phyloP scores from a whole-genome alignment of 2,113 vertebrate genomes.

The Oncorhynchus gorbuscha region DNA sequence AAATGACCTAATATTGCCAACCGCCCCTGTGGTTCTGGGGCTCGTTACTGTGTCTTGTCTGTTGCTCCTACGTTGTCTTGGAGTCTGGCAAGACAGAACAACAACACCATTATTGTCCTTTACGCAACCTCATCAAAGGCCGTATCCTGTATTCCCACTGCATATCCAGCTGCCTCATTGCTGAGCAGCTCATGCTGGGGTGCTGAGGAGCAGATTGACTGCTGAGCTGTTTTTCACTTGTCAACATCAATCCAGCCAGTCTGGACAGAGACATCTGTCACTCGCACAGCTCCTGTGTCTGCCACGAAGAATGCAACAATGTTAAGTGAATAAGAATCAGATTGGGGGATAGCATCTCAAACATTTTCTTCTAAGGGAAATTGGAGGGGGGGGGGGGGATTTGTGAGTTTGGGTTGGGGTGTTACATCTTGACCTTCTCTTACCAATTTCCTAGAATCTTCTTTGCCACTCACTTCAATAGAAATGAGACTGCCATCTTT shows the following conservation, averaged over 20 bases:
- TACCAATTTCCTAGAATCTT: constrained; percentile 38
- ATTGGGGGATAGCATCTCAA: constrained; percentile 25
- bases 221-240: not conserved
- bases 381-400: not conserved
- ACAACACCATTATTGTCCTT: not conserved
- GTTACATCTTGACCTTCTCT: constrained; percentile 16
- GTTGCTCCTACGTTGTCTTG: not conserved
- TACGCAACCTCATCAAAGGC: not conserved
- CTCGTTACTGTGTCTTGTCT: not conserved
- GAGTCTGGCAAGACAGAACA: not conserved
- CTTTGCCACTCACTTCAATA: constrained; percentile 43
- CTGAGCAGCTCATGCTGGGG: not conserved
- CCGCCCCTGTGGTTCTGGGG: not conserved
- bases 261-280: constrained; percentile 14
- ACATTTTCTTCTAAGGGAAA: constrained; percentile 15
- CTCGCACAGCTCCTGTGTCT: constrained; percentile 1
- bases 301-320: constrained; percentile 3
- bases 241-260: constrained; percentile 12
- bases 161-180: not conserved
- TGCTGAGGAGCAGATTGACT: not conserved
- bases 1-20: not conserved
- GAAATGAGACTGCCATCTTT: constrained; percentile 48
- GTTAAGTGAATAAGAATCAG: constrained; percentile 30
- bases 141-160: not conserved
- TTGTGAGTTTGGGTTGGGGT: not conserved